Percentiles rank a stretch among this genome's conserved stretches.
Evolutionary conservation across 2,113 vertebrate species (phyloP).

Genomic region (Bujurquina vittata): DNA sequence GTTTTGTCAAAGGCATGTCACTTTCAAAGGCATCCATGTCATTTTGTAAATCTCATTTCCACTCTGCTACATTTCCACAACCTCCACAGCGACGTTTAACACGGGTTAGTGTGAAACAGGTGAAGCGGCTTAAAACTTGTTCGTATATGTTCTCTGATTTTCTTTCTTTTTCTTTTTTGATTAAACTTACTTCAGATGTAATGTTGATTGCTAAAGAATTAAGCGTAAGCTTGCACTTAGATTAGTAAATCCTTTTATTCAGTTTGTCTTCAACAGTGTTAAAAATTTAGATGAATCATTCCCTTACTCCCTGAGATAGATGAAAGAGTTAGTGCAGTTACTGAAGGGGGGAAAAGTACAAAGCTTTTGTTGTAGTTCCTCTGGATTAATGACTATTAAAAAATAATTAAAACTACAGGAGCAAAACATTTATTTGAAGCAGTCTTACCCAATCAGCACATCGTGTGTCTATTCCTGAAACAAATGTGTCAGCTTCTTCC

Average conservation of each 20-base stretch:
- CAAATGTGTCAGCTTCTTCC: neutral
- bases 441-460: neutral
- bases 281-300: neutral
- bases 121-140: neutral
- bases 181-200: neutral
- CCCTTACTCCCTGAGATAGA: neutral
- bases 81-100: neutral
- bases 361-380: neutral
- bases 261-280: neutral
- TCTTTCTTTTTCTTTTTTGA: neutral
- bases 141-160: neutral
- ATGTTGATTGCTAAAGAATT: neutral
- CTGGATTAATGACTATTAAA: neutral
- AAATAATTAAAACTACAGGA: conserved; percentile 1
- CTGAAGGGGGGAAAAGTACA: neutral
- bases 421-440: neutral
- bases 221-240: neutral
- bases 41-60: conserved; percentile 14
- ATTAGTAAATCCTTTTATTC: neutral
- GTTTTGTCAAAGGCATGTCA: conserved; percentile 22
- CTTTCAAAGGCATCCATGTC: conserved; percentile 13
- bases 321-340: neutral
- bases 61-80: neutral
- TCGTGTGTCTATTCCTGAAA: neutral
- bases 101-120: neutral